Evolutionary conservation across 37 sponge, comb jelly and placozoan species (phyloP).

Genomic region (Hexactinellida sp.): DNA sequence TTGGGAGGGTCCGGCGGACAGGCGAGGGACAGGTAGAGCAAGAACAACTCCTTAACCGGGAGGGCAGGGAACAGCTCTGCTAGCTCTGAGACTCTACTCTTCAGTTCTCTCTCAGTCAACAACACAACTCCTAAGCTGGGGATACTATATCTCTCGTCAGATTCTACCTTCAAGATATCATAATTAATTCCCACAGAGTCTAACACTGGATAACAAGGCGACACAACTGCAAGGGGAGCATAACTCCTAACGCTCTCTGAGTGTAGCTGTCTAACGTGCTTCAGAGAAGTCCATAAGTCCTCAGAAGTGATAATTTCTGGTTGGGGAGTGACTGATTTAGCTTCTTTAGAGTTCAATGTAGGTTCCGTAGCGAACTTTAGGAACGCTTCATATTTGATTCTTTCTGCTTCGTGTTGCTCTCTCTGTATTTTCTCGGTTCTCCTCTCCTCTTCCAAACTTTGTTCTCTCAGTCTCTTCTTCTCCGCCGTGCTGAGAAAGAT

Average conservation of each 20-base stretch:
- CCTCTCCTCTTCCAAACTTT: neutral
- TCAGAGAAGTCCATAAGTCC: neutral
- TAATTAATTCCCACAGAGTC: neutral
- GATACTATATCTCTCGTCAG: neutral
- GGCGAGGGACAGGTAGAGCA: neutral
- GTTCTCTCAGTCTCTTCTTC: neutral
- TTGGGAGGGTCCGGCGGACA: neutral
- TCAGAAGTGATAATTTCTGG: neutral
- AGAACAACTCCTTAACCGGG: neutral
- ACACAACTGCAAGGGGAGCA: neutral
- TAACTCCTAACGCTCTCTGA: neutral
- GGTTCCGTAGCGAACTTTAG: neutral
- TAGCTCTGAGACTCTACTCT: neutral
- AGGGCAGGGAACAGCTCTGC: neutral
- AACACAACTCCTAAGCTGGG: neutral
- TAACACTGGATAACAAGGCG: neutral
- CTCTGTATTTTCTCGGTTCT: neutral
- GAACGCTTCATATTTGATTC: neutral
- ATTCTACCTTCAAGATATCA: neutral
- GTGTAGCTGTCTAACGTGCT: neutral
- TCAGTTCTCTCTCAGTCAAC: neutral
- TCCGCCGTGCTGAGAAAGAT: neutral
- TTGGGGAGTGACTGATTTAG: neutral
- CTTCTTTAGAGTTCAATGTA: neutral
- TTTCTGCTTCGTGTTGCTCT: neutral